Evolutionary conservation across 64 coral and sea anemone genomes (phyloP), one percentile per base, ranked within the genome.

Genomic region (Catalaphyllia jardinei): DNA sequence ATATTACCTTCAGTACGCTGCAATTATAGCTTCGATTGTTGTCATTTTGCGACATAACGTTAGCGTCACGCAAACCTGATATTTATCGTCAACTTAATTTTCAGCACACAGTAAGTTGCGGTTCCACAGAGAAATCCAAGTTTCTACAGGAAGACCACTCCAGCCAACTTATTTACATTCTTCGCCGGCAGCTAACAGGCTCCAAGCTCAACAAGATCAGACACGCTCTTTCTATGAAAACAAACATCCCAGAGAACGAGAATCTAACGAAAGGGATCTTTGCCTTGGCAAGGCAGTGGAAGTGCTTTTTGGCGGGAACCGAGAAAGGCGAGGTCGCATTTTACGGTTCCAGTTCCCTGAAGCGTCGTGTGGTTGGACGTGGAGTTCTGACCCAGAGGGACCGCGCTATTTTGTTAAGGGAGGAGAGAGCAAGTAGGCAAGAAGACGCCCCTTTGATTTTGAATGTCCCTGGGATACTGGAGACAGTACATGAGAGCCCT

Each of bases 311-410:
- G 83, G 97, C 93, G 25, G 97, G 94, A 15, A 99, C 94, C 2
- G 94, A 95, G 81, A 91, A 91, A 81, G 97, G 94, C 42, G 97
- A 99, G 77, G 60, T 98, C 33, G 80, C 89, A 30, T 99, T 99
- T 78, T 92, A 95, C 81, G 93, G 93, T 16, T 92, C 97, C 10
- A 92, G 89, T 72, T 93, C 91, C 1, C 77, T 99, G 77, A 99
- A 99, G 73, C 97, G 97, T 76, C 92, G 89, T 25, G 94, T 99
- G 30, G 97, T 99, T 30, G 97, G 97, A 55, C 83, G 97, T 29
- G 97, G 97, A 79, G 97, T 99, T 49, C 82, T 99, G 29, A 99
- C 97, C 14, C 91, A 99, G 35, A 94, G 97, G 38, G 97, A 99
- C 62, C 78, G 97, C 29, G 97, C 97, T 30, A 99, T 99, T 67